Base-by-base conservation (phyloP, 2,888 invertebrate species). In the Eupsilia transversa region DNA sequence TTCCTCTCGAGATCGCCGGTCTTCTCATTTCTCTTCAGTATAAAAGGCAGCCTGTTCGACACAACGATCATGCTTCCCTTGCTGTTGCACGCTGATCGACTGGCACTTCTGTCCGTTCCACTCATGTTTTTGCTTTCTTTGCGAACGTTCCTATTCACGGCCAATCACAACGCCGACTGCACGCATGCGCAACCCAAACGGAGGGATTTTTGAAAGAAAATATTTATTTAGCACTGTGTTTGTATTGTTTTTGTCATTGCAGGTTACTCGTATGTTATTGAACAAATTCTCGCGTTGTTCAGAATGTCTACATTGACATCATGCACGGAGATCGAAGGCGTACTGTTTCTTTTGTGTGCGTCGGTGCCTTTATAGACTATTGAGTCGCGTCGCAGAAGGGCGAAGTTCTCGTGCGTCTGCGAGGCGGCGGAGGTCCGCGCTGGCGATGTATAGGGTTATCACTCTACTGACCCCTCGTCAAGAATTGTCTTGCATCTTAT, bases 11-110 rank as follows among this genome's bases (percentile, higher is more conserved):
- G 96, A 61, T 97, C 96, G 63, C 97, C 97, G 77, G 98, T 97
- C 88, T 97, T 96, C 71, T 97, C 97, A 96, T 98, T 97, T 92
- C 98, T 97, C 91, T 97, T 97, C 80, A 99, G 96, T 82, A 99
- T 98, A 95, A 99, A 99, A 12, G 99, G 99, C 92, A 99, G 96
- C 87, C 99, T 97, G 95, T 99, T 99, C 85, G 99, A 99, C 78
- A 99, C 98, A 87, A 99, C 99, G 90, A 99, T 98, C 97, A 99
- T 97, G 92, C 98, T 98, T 87, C 97, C 98, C 89, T 97, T 97
- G 91, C 97, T 96, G 88, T 96, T 96, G 90, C 96, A 96, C 92
- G 92, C 87, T n/a, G 93, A 86, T 79, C 96, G 95, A 93, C 94
- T 93, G 91, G 35, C 83, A 87, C 92, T 87, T 80, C 87, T 89